phyloP scores from a whole-genome alignment of 2,113 vertebrate genomes.

The Crotalus viridis region DNA sequence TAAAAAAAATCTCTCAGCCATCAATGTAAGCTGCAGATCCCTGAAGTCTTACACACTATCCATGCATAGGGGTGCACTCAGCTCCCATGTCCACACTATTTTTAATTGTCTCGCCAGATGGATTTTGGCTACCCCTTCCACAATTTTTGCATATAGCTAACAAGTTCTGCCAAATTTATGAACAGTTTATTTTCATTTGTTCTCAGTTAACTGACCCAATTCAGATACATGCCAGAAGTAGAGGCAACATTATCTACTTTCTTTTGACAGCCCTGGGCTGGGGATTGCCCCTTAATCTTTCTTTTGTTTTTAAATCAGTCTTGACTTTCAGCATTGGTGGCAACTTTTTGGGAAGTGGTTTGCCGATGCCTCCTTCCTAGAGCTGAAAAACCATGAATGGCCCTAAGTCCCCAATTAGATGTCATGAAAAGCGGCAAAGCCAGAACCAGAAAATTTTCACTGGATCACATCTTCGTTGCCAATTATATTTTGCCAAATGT shows the following conservation, averaged over 20 bases:
- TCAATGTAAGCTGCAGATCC: background rate
- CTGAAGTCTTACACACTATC: background rate
- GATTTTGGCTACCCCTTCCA: background rate
- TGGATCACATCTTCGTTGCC: background rate
- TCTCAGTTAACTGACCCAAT: background rate
- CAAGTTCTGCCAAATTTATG: background rate
- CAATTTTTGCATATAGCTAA: background rate
- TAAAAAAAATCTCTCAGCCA: background rate
- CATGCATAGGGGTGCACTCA: background rate
- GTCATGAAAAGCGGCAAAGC: too few species aligned
- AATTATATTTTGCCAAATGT: background rate
- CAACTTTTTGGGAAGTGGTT: background rate
- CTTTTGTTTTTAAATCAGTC: too few species aligned
- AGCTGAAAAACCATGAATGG: too few species aligned
- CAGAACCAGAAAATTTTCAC: background rate
- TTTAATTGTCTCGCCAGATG: background rate
- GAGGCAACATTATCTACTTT: background rate
- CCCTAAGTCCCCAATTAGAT: too few species aligned
- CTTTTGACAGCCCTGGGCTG: background rate
- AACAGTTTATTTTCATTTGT: background rate
- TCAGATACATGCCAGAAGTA: background rate
- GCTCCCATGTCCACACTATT: too few species aligned
- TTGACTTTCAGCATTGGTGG: background rate
- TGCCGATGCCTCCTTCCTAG: background rate
- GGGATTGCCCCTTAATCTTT: background rate